Evolutionary conservation across 2,888 invertebrate genomes (phyloP), one percentile per base, ranked within the genome.

Genomic region (Dicranocentrus wangi): DNA sequence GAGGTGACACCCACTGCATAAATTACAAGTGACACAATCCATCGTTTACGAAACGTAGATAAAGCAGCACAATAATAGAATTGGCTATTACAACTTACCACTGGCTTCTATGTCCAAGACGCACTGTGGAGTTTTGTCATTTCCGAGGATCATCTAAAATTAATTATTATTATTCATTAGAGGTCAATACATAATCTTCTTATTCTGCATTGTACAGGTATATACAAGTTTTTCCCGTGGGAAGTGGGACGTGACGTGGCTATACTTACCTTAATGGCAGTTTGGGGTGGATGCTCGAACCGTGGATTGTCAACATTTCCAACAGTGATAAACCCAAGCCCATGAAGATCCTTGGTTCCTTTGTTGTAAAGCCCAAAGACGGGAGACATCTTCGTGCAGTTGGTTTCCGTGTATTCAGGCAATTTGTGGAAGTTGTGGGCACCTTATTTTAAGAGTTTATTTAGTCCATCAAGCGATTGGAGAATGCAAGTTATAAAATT

Each of bases 241-340:
- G n/a, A n/a, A n/a, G n/a, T n/a, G n/a, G n/a, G n/a, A n/a, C n/a
- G n/a, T n/a, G n/a, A n/a, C n/a, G n/a, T n/a, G n/a, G n/a, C n/a
- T 8, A 39, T 39, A 13, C 47, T 8, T 60, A 84, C 84, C 58
- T 55, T 47, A 28, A 85, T 81, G 7, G 83, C 84, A 5, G 77
- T 13, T 51, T 47, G 42, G 60, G 83, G 83, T 8, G 85, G 85
- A 47, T 84, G 76, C 39, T 85, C 85, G 63, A 83, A 80, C 27
- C 82, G 32, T 1, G 68, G 39, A 13, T 75, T 80, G n/a, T 25
- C 28, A 7, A 83, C 27, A n/a, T 65, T 58, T 58, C 85, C 85
- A 28, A 73, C 75, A 51, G 70, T 80, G 19, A 75, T 79, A 63
- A 85, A 81, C 27, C 85, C 85, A 55, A 85, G 84, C 19, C 85